Evolutionary conservation across 2,888 invertebrate species (phyloP), one percentile per base, ranked within the genome.

Genomic region (Dynastes maya): DNA sequence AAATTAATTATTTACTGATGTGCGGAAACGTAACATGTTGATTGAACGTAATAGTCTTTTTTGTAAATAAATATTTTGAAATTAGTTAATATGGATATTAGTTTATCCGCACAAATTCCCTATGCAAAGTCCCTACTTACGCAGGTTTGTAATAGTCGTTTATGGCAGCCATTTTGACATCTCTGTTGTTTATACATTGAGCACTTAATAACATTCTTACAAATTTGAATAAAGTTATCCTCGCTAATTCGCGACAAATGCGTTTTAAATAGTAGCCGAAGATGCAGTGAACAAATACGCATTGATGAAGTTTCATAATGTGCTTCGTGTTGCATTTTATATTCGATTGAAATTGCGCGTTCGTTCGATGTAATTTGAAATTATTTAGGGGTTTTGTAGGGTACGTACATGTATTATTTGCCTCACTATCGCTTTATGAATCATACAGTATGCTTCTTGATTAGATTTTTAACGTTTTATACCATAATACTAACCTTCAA

Each of bases 141-240:
- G 45, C 51, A 74, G 55, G 77, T 72, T 79, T 79, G 79, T 61
- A 37, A 37, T 37, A 77, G 79, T 77, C 68, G 77, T 67, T 79
- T 79, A 58, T 74, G 74, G 79, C 79, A 72, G 79, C 79, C 79
- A 79, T 79, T 79, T 79, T 79, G 79, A 77, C 75, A 79, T 79
- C 51, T 79, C 16, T 77, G 79, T 79, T 79, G 79, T 79, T 58
- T 79, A 77, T 76, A 79, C 64, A 79, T 58, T 58, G 71, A 64
- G 55, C 58, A 51, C 58, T 45, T 65, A 68, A 74, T 79, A 74
- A 74, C 68, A 74, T 79, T 79, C 77, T 77, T 58, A 49, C 55
- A 16, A 51, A 65, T 71, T 61, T 68, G 58, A 29, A 29, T 13
- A 16, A 49, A 55, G 27, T 49, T 45, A 61, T 58, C 64, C 13